Conservation (phyloP, 2,113 vertebrate species). For the Gorsachius goisagi region DNA sequence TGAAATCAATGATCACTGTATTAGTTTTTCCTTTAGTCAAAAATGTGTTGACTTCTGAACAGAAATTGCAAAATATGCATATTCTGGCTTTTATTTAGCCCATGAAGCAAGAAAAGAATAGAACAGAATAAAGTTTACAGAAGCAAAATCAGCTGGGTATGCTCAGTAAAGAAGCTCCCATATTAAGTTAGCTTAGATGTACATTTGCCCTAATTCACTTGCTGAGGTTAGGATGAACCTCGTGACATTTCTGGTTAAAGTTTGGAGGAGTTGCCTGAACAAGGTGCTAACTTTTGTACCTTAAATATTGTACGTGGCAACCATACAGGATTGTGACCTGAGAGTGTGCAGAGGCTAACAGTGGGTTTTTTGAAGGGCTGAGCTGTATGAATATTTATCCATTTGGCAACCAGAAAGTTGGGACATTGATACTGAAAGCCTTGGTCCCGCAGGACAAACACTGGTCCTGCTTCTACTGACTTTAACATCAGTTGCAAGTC, state of each 20-base stretch:
- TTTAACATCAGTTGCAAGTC: not conserved
- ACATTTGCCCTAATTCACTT: not conserved
- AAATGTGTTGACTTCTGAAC: not conserved
- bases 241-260: not conserved
- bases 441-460: not conserved
- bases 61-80: not conserved
- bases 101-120: not conserved
- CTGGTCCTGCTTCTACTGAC: not conserved
- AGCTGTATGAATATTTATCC: not conserved
- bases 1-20: not conserved
- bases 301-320: not conserved
- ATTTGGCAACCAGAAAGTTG: not conserved
- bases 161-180: rapidly evolving
- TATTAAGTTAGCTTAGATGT: not conserved
- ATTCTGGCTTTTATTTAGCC: not conserved
- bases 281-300: not conserved
- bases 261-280: not conserved
- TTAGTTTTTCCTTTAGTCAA: not conserved
- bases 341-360: not conserved
- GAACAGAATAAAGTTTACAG: not conserved
- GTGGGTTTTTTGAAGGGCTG: not conserved
- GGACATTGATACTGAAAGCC: not conserved
- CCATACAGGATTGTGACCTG: rapidly evolving
- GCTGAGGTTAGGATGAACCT: not conserved
- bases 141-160: not conserved